Evolutionary conservation across 2,888 invertebrate species (phyloP).

Genomic region (Caenorhabditis plicata): DNA sequence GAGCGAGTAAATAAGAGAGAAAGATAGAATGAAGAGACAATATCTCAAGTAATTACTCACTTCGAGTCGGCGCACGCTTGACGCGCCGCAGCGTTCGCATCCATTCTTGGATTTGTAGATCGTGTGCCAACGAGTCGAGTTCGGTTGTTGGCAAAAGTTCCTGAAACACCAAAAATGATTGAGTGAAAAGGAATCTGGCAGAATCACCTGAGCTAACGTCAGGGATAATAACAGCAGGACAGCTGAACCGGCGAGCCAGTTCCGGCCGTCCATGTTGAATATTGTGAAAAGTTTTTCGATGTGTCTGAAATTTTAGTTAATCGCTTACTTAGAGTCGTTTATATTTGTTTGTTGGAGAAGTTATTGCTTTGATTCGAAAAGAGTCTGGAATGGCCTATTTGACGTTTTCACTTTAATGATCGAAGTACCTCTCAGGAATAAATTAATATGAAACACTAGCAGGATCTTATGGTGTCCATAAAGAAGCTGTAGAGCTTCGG

Average conservation of each 20-base stretch:
- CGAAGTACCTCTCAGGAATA: too few relatives aligned
- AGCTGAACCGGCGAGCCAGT: constrained; percentile 22
- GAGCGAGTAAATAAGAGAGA: constrained; percentile 10
- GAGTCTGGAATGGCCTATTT: too few relatives aligned
- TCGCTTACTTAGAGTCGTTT: neutral
- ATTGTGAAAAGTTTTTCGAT: too few relatives aligned
- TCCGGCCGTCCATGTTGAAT: constrained; percentile 21
- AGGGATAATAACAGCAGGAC: constrained; percentile 15
- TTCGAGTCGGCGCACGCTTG: constrained; percentile 52
- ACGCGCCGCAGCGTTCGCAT: constrained; percentile 58
- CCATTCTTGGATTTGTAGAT: constrained; percentile 58
- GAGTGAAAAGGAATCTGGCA: neutral
- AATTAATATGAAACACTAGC: too few relatives aligned
- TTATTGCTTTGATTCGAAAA: neutral
- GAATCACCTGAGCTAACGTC: constrained; percentile 21
- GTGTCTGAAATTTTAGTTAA: too few relatives aligned
- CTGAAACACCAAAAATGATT: constrained; percentile 1
- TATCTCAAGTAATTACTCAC: constrained; percentile 34
- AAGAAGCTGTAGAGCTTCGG: too few relatives aligned
- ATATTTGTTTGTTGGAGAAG: neutral
- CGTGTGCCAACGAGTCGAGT: constrained; percentile 34
- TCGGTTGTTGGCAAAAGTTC: constrained; percentile 30
- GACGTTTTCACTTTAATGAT: too few relatives aligned
- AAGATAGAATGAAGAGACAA: constrained; percentile 4
- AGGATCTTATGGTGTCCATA: too few relatives aligned